Evolutionary conservation across 2,113 vertebrate genomes (phyloP).

Genomic region (Ranitomeya imitator): DNA sequence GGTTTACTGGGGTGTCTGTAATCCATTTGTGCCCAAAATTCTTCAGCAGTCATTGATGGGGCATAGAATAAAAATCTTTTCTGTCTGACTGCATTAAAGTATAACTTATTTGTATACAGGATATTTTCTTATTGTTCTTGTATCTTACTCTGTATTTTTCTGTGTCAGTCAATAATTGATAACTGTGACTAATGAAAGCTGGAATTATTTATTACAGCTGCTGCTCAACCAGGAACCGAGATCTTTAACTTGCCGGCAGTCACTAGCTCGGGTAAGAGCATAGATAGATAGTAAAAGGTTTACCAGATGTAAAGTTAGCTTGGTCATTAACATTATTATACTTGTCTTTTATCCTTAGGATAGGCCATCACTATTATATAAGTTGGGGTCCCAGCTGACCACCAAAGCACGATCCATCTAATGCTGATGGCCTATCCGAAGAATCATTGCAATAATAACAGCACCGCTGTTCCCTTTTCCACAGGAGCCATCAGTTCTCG

Average conservation of each 20-base stretch:
- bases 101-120: not conserved
- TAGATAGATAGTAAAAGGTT: not conserved
- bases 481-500: slow-evolving; percentile 88
- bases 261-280: slow-evolving; percentile 87
- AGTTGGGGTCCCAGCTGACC: no score
- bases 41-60: no score
- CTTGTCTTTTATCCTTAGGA: no score
- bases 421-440: no score
- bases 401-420: no score
- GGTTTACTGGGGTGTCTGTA: not conserved
- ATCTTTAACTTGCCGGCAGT: slow-evolving; percentile 98
- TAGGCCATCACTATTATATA: no score
- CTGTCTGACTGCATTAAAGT: not conserved
- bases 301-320: not conserved
- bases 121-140: not conserved
- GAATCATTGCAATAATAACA: no score
- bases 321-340: not conserved
- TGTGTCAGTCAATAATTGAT: not conserved
- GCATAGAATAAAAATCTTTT: not conserved
- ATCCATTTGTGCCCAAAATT: not conserved
- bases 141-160: not conserved
- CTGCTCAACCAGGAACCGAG: slow-evolving; percentile 96
- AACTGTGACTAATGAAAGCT: not conserved
- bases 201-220: slow-evolving; percentile 75
- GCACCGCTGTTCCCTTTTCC: slow-evolving; percentile 42